Base-by-base conservation (phyloP, 2,888 invertebrate genomes). In the Trachelus troglodyta region DNA sequence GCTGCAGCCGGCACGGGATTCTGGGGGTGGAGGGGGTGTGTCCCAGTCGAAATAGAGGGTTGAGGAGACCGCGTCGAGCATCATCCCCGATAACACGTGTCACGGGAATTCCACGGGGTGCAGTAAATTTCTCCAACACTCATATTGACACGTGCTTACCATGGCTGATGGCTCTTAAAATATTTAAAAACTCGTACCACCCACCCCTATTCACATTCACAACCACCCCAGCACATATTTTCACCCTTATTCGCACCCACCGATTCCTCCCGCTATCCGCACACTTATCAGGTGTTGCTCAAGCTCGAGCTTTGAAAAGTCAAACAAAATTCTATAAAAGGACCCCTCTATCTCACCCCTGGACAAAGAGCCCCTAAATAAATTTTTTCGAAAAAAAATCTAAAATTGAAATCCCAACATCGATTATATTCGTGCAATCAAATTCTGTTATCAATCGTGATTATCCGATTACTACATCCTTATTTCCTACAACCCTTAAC, bases 111-210 rank as follows among this genome's bases (percentile, higher is more conserved):
- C 84, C 84, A 69, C 31, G 56, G 82, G 83, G 84, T 34, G 79
- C 79, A 75, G 81, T 85, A 83, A 84, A 85, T 81, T 84, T 83
- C 76, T 80, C 81, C 81, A 77, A 79, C 82, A 80, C 77, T 79
- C 80, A 80, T 84, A 86, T 85, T 83, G 85, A 86, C 85, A 85
- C 86, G 84, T 85, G 85, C 84, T 86, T 81, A 81, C 75, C 56
- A 78, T 75, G 76, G 81, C 75, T 79, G 80, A 84, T 79, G 79
- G 75, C 73, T 77, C 79, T 78, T 86, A 74, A 83, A 84, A 83
- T 83, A 84, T 85, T 85, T 77, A 84, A 79, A 82, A 79, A 77
- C 76, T 23, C 56, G 12, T 40, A 69, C 37, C 75, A 30, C 68
- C 56, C 37, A 56, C 40, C 75, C 34, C 37, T 23, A 23, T 23